A percentile compares a stretch with the other conserved stretches of the same genome.
These are phyloP conservation scores for Zootoca vivipara DNA, from an alignment of 2,113 vertebrate species.

Conservation along the genomic window DNA sequence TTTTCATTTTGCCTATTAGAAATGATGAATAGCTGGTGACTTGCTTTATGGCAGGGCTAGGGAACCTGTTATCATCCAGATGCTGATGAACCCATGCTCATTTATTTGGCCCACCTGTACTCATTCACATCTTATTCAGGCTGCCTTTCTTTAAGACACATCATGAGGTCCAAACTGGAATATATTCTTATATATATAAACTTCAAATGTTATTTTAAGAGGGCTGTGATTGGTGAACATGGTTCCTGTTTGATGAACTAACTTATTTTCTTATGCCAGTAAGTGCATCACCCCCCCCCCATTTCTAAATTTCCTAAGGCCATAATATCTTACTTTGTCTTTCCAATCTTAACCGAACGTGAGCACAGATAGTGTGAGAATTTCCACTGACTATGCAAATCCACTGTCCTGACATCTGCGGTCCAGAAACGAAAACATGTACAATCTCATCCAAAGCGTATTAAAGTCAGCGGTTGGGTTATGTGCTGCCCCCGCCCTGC, in stretches of 20 bases:
- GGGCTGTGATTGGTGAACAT: neutral
- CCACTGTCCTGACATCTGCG: conserved; percentile 10
- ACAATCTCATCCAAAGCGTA: neutral
- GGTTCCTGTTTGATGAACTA: neutral
- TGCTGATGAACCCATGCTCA: neutral
- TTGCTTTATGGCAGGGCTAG: neutral
- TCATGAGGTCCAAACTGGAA: neutral
- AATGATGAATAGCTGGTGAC: neutral
- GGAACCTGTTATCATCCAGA: no score
- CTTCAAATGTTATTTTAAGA: neutral
- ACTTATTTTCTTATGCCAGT: neutral
- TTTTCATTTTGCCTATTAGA: neutral
- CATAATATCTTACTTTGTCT: conserved; percentile 31
- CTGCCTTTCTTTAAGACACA: neutral
- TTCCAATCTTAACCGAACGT: neutral
- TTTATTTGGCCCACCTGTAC: neutral
- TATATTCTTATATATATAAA: neutral
- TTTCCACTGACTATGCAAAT: rapidly evolving
- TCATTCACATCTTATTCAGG: neutral
- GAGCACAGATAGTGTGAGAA: neutral
- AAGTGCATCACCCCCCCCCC: neutral
- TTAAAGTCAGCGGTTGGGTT: neutral
- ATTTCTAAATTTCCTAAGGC: neutral
- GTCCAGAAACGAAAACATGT: conserved; percentile 4
- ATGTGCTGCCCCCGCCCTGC: neutral